A percentile compares a stretch with the other conserved stretches of the same genome.
phyloP scores from a whole-genome alignment of 2,888 invertebrate species.

The Plagiodera versicolora region DNA sequence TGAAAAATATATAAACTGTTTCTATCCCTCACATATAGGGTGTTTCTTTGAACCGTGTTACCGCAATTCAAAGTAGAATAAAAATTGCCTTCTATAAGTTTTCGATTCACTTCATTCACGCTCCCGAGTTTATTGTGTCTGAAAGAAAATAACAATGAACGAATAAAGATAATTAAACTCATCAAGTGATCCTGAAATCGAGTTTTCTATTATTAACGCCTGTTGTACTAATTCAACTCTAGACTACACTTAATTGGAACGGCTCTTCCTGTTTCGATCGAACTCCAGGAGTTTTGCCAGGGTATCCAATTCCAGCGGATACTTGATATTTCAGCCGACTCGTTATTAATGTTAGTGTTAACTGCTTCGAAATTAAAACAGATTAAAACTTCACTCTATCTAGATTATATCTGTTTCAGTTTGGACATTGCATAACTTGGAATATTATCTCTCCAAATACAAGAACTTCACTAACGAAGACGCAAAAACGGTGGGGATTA shows the following conservation, averaged over 20 bases:
- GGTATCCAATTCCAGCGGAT: not conserved
- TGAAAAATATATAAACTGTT: too few species aligned
- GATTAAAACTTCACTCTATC: conserved; percentile 26
- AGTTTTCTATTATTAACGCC: not conserved
- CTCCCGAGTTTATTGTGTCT: too few species aligned
- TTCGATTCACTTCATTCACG: too few species aligned
- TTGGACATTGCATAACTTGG: conserved; percentile 25
- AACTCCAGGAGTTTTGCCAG: not conserved
- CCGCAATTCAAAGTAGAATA: too few species aligned
- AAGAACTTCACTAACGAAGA: conserved; percentile 17
- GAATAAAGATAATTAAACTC: not conserved
- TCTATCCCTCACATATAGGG: too few species aligned
- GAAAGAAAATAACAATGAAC: too few species aligned
- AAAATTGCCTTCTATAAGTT: too few species aligned
- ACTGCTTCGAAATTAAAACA: conserved; percentile 23
- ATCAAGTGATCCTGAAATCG: not conserved
- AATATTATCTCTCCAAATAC: conserved; percentile 21
- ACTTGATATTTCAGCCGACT: conserved; percentile 11
- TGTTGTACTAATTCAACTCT: not conserved
- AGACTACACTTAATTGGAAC: not conserved
- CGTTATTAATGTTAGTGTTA: conserved; percentile 16
- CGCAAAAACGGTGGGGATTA: conserved; percentile 16
- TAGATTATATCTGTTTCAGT: conserved; percentile 26
- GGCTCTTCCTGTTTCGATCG: not conserved
- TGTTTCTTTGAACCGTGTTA: too few species aligned